Conservation (phyloP, 2,113 vertebrate genomes). For the Paradisaea rubra region DNA sequence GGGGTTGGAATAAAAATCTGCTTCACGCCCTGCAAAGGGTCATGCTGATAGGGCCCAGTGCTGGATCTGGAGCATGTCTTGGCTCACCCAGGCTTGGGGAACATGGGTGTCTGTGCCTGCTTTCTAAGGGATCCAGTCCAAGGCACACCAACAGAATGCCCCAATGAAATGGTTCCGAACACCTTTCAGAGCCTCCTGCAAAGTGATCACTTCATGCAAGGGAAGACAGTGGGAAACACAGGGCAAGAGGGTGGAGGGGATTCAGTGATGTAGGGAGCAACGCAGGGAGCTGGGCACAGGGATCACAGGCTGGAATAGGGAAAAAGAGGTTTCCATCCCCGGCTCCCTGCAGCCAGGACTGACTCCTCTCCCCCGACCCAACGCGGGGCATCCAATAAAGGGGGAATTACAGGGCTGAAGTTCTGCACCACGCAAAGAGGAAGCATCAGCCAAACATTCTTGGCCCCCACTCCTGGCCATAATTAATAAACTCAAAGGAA, state of each 20-base stretch:
- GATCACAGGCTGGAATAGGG: background rate
- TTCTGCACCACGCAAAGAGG: background rate
- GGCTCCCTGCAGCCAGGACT: background rate
- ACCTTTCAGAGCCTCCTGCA: background rate
- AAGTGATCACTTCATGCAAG: accelerated
- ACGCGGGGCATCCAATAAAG: background rate
- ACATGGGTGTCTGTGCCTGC: accelerated
- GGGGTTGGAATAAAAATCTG: background rate
- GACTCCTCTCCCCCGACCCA: background rate
- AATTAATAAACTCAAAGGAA: constrained; percentile 55
- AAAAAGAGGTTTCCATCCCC: background rate
- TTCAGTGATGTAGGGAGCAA: background rate
- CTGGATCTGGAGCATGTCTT: background rate
- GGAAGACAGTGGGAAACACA: background rate
- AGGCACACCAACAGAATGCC: background rate
- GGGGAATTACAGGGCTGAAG: background rate
- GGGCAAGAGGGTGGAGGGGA: background rate
- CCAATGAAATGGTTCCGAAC: background rate
- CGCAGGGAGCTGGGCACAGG: background rate
- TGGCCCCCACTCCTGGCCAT: background rate
- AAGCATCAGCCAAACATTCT: background rate
- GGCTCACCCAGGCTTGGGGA: background rate
- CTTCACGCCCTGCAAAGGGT: background rate
- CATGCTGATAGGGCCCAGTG: accelerated
- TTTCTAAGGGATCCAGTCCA: background rate